Conservation (phyloP, 2,113 vertebrate species). For the Alligator sinensis region DNA sequence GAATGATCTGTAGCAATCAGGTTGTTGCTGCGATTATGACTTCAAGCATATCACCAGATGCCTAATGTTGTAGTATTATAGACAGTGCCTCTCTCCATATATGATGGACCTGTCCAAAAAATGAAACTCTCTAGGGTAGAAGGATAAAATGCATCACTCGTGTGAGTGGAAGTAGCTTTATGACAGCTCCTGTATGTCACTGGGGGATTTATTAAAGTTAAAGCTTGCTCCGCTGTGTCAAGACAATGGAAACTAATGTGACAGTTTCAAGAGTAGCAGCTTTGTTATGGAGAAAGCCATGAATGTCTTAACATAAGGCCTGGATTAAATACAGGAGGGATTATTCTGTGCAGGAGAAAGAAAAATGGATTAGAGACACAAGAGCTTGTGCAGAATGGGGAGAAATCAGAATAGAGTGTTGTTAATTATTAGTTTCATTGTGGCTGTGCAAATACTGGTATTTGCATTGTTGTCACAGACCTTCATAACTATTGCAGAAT, state of each 20-base stretch:
- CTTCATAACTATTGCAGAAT: not conserved
- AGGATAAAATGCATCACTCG: not conserved
- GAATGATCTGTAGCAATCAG: not conserved
- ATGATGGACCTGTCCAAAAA: not conserved
- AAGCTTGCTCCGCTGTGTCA: not conserved
- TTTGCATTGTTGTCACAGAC: not conserved
- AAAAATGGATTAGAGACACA: not conserved
- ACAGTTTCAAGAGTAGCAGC: not conserved
- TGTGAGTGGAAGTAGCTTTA: not conserved
- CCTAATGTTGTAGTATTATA: not conserved
- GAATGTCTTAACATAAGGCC: not conserved
- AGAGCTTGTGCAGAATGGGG: not conserved
- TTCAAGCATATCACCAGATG: not conserved
- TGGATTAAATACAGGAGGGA: constrained; percentile 11
- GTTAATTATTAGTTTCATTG: constrained; percentile 34
- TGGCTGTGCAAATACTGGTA: not conserved
- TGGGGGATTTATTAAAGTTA: not conserved
- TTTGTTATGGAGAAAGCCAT: constrained; percentile 16
- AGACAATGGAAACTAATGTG: not conserved
- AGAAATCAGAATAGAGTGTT: not conserved
- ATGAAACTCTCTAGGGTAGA: not conserved
- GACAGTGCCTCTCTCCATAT: not conserved
- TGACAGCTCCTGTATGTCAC: not conserved
- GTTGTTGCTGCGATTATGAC: not conserved
- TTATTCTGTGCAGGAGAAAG: not conserved